Conservation (phyloP, 2,888 invertebrate species). For the Girardia tigrina region DNA sequence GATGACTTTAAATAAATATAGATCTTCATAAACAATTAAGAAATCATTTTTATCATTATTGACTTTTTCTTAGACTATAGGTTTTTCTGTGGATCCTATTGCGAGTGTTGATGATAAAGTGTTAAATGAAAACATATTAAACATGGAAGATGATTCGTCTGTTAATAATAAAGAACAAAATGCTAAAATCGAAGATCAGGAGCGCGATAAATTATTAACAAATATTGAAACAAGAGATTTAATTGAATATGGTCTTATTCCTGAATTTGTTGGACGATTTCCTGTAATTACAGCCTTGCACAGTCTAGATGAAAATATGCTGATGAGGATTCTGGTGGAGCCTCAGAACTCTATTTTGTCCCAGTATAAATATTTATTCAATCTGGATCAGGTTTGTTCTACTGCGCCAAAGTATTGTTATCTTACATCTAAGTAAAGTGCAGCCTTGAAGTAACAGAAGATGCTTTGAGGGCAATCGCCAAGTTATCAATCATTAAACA, state of each 20-base stretch:
- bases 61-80: too few species aligned
- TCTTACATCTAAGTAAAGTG: slow-evolving; percentile 56
- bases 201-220: slow-evolving; percentile 52
- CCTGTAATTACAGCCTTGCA: slow-evolving; percentile 95
- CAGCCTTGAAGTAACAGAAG: slow-evolving; percentile 72
- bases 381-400: slow-evolving; percentile 64
- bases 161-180: too few species aligned
- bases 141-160: too few species aligned
- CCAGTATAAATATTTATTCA: slow-evolving; percentile 82
- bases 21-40: too few species aligned
- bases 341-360: slow-evolving; percentile 90
- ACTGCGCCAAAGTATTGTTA: neutral
- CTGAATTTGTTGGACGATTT: slow-evolving; percentile 56
- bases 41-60: too few species aligned
- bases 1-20: too few species aligned
- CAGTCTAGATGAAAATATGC: slow-evolving; percentile 72
- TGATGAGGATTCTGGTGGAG: slow-evolving; percentile 86
- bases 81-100: too few species aligned
- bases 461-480: slow-evolving; percentile 77
- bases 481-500: slow-evolving; percentile 74
- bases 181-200: slow-evolving; percentile 13
- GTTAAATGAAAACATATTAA: too few species aligned
- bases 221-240: slow-evolving; percentile 85
- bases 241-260: slow-evolving; percentile 72
- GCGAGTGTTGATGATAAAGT: too few species aligned